Evolutionary conservation across 2,113 vertebrate species (phyloP).

Genomic region (Hemiscyllium ocellatum): DNA sequence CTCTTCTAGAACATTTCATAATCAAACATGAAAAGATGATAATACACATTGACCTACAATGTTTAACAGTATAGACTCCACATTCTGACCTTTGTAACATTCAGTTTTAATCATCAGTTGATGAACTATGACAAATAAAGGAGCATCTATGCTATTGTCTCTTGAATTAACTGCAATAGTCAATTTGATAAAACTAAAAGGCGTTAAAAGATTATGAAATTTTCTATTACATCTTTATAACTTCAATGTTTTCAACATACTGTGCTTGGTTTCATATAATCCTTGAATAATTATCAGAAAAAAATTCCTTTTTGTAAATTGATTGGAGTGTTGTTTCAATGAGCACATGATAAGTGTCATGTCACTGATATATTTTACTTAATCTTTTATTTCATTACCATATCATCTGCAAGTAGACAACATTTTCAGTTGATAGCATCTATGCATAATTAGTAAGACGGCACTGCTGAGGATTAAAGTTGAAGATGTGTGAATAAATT

Average conservation of each 20-base stretch:
- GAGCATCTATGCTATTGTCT: neutral
- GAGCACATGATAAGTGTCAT: neutral
- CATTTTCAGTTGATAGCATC: neutral
- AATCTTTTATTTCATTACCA: neutral
- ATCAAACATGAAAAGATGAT: neutral
- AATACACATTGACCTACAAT: neutral
- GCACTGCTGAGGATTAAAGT: neutral
- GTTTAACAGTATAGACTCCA: neutral
- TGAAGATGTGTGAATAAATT: constrained; percentile 23
- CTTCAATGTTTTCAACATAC: neutral
- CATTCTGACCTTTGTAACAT: neutral
- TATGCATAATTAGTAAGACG: constrained; percentile 23
- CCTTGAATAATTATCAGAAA: neutral
- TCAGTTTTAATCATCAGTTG: neutral
- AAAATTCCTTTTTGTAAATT: neutral
- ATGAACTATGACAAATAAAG: neutral
- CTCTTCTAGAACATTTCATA: neutral
- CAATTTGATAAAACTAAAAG: neutral
- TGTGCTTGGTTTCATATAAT: neutral
- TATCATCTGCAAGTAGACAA: neutral
- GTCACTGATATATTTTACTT: neutral
- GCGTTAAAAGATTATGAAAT: neutral
- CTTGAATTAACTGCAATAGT: neutral
- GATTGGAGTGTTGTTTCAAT: neutral
- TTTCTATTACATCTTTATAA: neutral